Evolutionary conservation across 2,113 vertebrate species (phyloP).

Genomic region (Pelvicachromis taeniatus): DNA sequence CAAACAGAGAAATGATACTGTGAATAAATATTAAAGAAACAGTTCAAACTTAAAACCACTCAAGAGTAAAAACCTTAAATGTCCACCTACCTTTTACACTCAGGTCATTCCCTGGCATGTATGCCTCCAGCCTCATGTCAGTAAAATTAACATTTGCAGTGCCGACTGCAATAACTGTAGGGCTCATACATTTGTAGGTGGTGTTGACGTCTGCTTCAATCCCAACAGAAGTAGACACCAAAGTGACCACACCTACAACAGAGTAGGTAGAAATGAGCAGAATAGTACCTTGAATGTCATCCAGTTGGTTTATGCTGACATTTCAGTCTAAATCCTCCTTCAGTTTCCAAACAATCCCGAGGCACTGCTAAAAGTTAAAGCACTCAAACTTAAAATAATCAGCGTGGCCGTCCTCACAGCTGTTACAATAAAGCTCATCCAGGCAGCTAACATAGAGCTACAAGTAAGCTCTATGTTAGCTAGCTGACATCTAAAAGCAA

Average conservation of each 20-base stretch:
- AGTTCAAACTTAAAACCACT: neutral
- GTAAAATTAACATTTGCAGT: constrained; percentile 67
- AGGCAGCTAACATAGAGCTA: neutral
- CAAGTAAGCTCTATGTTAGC: neutral
- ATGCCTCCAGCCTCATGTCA: constrained; percentile 81
- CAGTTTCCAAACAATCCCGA: neutral
- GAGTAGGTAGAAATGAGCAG: neutral
- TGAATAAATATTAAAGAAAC: neutral
- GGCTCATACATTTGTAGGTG: constrained; percentile 78
- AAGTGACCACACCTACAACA: constrained; percentile 46
- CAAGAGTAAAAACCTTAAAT: neutral
- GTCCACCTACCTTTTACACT: constrained; percentile 74
- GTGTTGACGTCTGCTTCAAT: constrained; percentile 79
- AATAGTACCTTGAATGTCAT: neutral
- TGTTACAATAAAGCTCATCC: neutral
- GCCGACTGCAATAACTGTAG: constrained; percentile 42
- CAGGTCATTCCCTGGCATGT: constrained; percentile 72
- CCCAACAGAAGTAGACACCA: constrained; percentile 33
- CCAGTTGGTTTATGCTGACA: neutral
- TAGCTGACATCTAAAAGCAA: neutral
- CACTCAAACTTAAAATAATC: neutral
- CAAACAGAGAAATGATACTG: neutral
- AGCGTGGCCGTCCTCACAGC: neutral
- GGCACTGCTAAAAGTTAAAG: neutral
- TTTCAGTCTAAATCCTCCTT: neutral